These are phyloP conservation scores for Astreopora myriophthalma DNA, from an alignment of 64 coral and sea anemone genomes.

Conservation along the genomic window DNA sequence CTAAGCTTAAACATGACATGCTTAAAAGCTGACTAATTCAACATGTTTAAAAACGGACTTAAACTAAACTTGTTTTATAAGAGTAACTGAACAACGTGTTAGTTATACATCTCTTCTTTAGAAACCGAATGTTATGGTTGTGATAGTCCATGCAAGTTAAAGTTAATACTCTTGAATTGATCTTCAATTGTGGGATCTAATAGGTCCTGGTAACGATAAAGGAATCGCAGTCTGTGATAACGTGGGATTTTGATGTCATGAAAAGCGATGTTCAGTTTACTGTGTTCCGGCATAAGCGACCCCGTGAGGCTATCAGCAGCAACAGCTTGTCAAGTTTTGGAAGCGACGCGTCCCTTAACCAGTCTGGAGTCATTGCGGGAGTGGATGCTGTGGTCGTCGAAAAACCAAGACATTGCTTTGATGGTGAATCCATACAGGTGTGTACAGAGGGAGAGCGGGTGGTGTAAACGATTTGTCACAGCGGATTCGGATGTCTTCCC, in stretches of 20 bases:
- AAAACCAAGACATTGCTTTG: constrained; percentile 89
- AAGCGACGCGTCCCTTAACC: constrained; percentile 65
- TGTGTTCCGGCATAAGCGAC: constrained; percentile 96
- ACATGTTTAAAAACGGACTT: too few relatives aligned
- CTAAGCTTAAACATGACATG: too few relatives aligned
- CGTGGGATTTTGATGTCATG: constrained; percentile 99
- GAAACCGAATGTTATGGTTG: too few relatives aligned
- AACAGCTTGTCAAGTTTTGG: constrained; percentile 88
- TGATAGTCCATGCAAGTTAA: too few relatives aligned
- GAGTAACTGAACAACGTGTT: too few relatives aligned
- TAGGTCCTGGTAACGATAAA: constrained; percentile 97
- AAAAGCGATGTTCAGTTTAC: constrained; percentile 93
- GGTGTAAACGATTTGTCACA: too few relatives aligned
- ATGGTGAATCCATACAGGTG: constrained; percentile 98
- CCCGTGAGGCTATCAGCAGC: constrained; percentile 84
- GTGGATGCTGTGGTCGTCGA: constrained; percentile 98
- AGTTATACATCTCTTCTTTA: too few relatives aligned
- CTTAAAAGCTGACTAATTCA: too few relatives aligned
- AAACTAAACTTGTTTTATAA: too few relatives aligned
- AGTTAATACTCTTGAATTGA: background rate
- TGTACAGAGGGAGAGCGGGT: background rate
- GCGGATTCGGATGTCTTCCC: too few relatives aligned
- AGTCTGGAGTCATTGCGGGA: constrained; percentile 88
- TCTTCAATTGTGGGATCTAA: background rate
- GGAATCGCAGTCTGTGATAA: constrained; percentile 95